These are phyloP conservation scores for Merodon equestris DNA, from an alignment of 2,888 invertebrate species.

Conservation along the genomic window DNA sequence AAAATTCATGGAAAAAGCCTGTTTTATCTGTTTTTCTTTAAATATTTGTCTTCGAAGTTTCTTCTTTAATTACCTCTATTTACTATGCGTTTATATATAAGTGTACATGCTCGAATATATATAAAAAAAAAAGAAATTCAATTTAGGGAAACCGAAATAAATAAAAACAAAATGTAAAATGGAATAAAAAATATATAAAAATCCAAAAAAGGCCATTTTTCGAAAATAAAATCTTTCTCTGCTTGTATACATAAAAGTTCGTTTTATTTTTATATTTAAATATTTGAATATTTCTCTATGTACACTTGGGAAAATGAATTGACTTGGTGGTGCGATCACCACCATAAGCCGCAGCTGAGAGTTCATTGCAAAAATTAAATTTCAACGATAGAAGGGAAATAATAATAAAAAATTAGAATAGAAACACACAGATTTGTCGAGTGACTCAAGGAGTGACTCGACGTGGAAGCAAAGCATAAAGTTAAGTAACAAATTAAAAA, in stretches of 20 bases:
- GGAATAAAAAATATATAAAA: no score
- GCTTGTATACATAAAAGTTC: constrained; percentile 1
- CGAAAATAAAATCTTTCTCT: constrained; percentile 17
- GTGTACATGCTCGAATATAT: neutral
- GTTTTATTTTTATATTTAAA: no score
- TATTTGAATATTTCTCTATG: no score
- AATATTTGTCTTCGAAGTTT: neutral
- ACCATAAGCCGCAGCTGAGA: constrained; percentile 40
- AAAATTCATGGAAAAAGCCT: constrained; percentile 27
- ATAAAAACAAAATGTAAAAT: no score
- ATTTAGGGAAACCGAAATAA: constrained; percentile 10
- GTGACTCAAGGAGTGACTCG: no score
- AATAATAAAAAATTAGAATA: no score
- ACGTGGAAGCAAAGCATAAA: no score
- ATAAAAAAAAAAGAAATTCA: neutral
- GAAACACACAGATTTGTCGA: no score
- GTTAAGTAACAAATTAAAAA: no score
- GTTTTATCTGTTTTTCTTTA: constrained; percentile 20
- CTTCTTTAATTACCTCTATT: constrained; percentile 11
- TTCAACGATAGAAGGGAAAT: no score
- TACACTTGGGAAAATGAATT: no score
- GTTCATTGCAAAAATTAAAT: constrained; percentile 9
- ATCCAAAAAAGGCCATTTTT: neutral
- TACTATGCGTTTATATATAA: neutral
- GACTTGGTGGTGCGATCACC: no score